phyloP scores from a whole-genome alignment of 2,888 invertebrate species.

The Synergus gifuensis region DNA sequence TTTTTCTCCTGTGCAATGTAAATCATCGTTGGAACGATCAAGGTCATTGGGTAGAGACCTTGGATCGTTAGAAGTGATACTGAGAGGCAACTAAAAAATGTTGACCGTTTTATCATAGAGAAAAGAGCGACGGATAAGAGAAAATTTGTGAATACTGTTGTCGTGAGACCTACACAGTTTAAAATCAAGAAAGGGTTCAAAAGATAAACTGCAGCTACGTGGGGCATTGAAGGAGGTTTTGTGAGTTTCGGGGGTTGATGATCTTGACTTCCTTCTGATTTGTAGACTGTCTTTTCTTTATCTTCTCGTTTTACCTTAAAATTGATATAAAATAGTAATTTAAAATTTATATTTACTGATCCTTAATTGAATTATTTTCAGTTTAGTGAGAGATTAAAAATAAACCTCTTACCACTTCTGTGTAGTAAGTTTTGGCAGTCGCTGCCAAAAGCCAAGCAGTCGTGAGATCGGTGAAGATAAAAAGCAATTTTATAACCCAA shows the following conservation, averaged over 20 bases:
- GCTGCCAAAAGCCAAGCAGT: slow-evolving; percentile 87
- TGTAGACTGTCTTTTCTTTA: slow-evolving; percentile 53
- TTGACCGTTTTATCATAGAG: slow-evolving; percentile 83
- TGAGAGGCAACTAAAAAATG: slow-evolving; percentile 82
- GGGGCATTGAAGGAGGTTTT: slow-evolving; percentile 74
- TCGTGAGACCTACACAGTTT: slow-evolving; percentile 93
- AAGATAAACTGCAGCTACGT: slow-evolving; percentile 88
- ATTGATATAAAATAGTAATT: slow-evolving; percentile 12
- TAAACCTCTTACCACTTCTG: slow-evolving; percentile 78
- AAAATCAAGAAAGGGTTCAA: slow-evolving; percentile 94
- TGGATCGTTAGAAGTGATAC: slow-evolving; percentile 90
- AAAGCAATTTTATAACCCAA: slow-evolving; percentile 79
- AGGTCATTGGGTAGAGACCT: slow-evolving; percentile 89
- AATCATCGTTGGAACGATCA: slow-evolving; percentile 90
- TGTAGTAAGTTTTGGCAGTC: slow-evolving; percentile 85
- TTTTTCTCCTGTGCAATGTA: slow-evolving; percentile 81
- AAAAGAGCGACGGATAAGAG: slow-evolving; percentile 86
- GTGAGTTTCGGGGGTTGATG: slow-evolving; percentile 42
- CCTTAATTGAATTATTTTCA: neutral
- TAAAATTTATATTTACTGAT: neutral
- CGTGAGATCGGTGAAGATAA: slow-evolving; percentile 87
- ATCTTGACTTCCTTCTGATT: slow-evolving; percentile 49
- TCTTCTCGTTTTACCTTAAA: slow-evolving; percentile 66
- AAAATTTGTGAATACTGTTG: slow-evolving; percentile 94
- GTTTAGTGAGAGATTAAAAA: slow-evolving; percentile 40